Base-by-base conservation (phyloP, 1,140 invertebrate genomes). In the Calosoma granatense region DNA sequence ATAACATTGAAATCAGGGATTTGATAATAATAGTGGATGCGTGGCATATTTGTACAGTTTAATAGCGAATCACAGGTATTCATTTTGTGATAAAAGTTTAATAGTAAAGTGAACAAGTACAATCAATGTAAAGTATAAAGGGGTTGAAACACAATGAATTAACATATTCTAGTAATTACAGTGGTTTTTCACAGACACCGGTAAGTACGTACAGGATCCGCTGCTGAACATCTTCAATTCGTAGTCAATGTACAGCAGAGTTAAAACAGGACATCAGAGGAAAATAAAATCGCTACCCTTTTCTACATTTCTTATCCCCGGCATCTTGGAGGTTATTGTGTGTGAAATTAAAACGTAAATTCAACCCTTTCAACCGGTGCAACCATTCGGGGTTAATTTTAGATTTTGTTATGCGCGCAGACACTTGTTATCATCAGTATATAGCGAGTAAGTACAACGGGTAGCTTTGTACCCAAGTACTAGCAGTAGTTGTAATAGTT, bases 291-390 rank as follows among this genome's bases (percentile, higher is more conserved):
- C 22, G 14, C 2, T 15, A 17, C 53, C 26, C 21, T 53, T 53
- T 53, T 22, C 11, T 53, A 14, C 36, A 41, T 54, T 55, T 59
- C 43, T 53, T 55, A 47, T 56, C 19, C n/a, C n/a, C 9, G 41
- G 15, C 41, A 47, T 9, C 22, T n/a, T 51, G 51, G n/a, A 53
- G 36, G 43, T 57, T 60, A 60, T 60, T 60, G 59, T 57, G 59
- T 60, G 59, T 60, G 59, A 60, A 60, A 60, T 60, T 60, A 60
- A 53, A 60, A 59, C 54, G 55, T 51, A 51, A 23, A 21, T 57
- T 47, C 6, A 56, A 56, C 30, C 30, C 41, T 51, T 58, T 57
- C 22, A 52, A 47, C 4, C 9, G 3, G 17, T 47, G 41, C 17
- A 12, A 17, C 41, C 9, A 47, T 17, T 47, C 17, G 15, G 9